phyloP scores from a whole-genome alignment of 2,888 invertebrate species.

The Stratiomys singularior region DNA sequence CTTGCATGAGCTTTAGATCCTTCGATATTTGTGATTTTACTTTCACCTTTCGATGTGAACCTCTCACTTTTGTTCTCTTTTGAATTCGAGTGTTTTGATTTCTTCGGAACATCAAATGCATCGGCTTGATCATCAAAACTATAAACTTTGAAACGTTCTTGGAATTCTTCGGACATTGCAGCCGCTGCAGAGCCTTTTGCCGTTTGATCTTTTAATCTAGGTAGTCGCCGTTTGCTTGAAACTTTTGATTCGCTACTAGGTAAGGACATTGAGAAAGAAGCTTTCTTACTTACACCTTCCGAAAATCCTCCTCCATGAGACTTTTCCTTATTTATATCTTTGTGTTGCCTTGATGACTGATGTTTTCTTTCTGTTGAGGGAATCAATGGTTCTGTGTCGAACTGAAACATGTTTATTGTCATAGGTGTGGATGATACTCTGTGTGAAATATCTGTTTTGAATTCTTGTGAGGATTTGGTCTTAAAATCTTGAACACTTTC shows the following conservation, averaged over 20 bases:
- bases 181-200: neutral
- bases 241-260: neutral
- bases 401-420: neutral
- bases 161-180: conserved; percentile 26
- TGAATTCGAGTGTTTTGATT: conserved; percentile 18
- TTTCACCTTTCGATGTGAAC: neutral
- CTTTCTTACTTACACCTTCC: too few relatives aligned
- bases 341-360: neutral
- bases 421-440: neutral
- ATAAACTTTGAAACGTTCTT: conserved; percentile 33
- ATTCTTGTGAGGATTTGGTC: neutral
- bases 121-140: conserved; percentile 29
- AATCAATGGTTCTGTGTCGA: neutral
- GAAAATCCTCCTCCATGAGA: too few relatives aligned
- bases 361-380: neutral
- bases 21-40: neutral
- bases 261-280: too few relatives aligned
- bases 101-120: conserved; percentile 2
- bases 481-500: neutral
- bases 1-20: neutral
- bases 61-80: conserved; percentile 21
- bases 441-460: neutral
- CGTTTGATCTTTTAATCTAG: conserved; percentile 22
- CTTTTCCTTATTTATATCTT: neutral
- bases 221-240: conserved; percentile 1